phyloP scores from a whole-genome alignment of 2,113 vertebrate species.

The Bubo blakistoni region DNA sequence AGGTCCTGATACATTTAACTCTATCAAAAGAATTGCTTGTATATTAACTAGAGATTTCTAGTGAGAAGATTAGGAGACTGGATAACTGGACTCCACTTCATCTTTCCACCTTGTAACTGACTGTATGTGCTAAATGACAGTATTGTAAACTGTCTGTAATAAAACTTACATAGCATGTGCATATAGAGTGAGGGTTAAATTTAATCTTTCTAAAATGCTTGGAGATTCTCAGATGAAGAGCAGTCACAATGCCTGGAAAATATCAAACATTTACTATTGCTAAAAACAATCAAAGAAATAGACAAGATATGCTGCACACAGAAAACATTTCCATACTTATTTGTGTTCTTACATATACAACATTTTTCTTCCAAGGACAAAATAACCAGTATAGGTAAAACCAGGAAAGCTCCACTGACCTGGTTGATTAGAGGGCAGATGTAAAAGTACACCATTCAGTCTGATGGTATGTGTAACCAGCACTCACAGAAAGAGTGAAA shows the following conservation, averaged over 20 bases:
- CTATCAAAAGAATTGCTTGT: not conserved
- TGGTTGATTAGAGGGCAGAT: not conserved
- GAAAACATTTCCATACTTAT: not conserved
- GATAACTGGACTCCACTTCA: not conserved
- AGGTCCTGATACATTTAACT: not conserved
- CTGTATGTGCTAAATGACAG: not conserved
- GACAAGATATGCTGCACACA: not conserved
- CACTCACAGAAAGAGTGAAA: not conserved
- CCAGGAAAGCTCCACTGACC: not conserved
- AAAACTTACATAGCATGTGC: not conserved
- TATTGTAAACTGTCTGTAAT: not conserved
- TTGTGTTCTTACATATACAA: not conserved
- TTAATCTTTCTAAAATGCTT: constrained; percentile 34
- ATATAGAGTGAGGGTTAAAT: not conserved
- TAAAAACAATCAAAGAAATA: not conserved
- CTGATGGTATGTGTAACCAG: not conserved
- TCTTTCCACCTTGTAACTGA: not conserved
- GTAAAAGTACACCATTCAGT: not conserved
- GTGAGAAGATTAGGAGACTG: not conserved
- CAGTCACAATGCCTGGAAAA: constrained; percentile 13
- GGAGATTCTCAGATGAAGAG: constrained; percentile 7
- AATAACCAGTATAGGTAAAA: not conserved
- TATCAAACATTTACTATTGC: not conserved
- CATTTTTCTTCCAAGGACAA: not conserved
- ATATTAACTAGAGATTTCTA: not conserved